Conservation (phyloP, 2,888 invertebrate species). For the Myathropa florea region DNA sequence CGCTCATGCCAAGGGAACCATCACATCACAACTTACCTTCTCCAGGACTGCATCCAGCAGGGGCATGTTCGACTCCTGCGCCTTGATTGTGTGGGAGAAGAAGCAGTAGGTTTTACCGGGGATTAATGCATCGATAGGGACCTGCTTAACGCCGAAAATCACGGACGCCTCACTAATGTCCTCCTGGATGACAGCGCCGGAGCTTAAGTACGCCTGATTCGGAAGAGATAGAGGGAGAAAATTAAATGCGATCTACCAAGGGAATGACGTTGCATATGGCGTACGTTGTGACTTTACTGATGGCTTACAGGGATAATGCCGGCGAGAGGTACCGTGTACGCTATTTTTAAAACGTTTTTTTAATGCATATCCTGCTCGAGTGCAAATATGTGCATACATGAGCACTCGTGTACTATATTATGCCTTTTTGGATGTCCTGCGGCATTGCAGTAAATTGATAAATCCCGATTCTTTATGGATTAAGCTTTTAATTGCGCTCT, state of each 20-base stretch:
- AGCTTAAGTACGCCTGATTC: slow-evolving; percentile 91
- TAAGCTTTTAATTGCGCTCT: slow-evolving; percentile 52
- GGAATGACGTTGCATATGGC: slow-evolving; percentile 16
- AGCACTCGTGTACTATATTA: not conserved
- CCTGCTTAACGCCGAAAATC: slow-evolving; percentile 96
- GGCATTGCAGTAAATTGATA: slow-evolving; percentile 56
- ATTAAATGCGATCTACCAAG: slow-evolving; percentile 42
- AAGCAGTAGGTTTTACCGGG: slow-evolving; percentile 99
- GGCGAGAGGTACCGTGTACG: slow-evolving; percentile 20
- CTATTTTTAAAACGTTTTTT: slow-evolving; percentile 47
- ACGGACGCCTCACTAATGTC: slow-evolving; percentile 98
- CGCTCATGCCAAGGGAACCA: not conserved
- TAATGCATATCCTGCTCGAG: slow-evolving; percentile 14
- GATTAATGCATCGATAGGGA: slow-evolving; percentile 93
- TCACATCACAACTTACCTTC: slow-evolving; percentile 81
- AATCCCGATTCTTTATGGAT: slow-evolving; percentile 46
- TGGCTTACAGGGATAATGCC: slow-evolving; percentile 45
- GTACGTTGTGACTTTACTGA: slow-evolving; percentile 28
- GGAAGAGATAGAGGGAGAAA: slow-evolving; percentile 24
- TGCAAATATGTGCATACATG: not conserved
- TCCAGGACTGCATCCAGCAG: slow-evolving; percentile 97
- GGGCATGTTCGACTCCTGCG: slow-evolving; percentile 99
- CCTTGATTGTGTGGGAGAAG: slow-evolving; percentile 99
- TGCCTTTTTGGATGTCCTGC: slow-evolving; percentile 15
- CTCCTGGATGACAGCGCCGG: slow-evolving; percentile 96